phyloP scores from a whole-genome alignment of 2,113 vertebrate genomes.

The Pseudonaja textilis region DNA sequence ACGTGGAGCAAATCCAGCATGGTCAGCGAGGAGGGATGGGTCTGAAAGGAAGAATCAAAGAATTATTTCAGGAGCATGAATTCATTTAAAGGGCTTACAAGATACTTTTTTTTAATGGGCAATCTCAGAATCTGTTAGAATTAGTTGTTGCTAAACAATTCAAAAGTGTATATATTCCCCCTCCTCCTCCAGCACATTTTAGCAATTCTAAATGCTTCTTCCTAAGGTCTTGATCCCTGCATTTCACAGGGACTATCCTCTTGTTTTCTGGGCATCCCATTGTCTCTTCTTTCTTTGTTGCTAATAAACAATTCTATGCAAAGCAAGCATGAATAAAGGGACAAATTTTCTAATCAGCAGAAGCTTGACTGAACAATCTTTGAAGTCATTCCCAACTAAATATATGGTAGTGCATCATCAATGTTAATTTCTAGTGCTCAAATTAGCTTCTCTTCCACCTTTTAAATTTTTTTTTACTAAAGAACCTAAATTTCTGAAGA shows the following conservation, averaged over 20 bases:
- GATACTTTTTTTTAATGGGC: not conserved
- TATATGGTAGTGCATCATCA: not conserved
- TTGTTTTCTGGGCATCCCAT: not conserved
- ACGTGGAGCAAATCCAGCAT: constrained; percentile 96
- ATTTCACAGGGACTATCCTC: not conserved
- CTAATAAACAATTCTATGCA: not conserved
- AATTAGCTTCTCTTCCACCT: too few species aligned
- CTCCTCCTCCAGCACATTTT: not conserved
- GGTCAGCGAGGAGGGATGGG: constrained; percentile 87
- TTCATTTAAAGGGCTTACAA: not conserved
- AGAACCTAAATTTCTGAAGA: not conserved
- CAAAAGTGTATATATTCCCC: not conserved
- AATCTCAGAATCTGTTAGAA: not conserved
- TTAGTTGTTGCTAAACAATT: not conserved
- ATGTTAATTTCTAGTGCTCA: not conserved
- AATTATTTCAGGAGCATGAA: not conserved
- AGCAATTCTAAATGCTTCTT: not conserved
- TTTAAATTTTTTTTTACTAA: not conserved
- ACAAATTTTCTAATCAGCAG: not conserved
- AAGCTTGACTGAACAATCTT: not conserved
- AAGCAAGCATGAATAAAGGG: not conserved
- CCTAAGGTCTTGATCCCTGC: not conserved
- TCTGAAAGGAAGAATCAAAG: constrained; percentile 65
- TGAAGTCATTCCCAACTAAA: not conserved
- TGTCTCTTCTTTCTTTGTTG: too few species aligned